Conservation (phyloP, 2,113 vertebrate genomes). For the Nycticebus coucang region DNA sequence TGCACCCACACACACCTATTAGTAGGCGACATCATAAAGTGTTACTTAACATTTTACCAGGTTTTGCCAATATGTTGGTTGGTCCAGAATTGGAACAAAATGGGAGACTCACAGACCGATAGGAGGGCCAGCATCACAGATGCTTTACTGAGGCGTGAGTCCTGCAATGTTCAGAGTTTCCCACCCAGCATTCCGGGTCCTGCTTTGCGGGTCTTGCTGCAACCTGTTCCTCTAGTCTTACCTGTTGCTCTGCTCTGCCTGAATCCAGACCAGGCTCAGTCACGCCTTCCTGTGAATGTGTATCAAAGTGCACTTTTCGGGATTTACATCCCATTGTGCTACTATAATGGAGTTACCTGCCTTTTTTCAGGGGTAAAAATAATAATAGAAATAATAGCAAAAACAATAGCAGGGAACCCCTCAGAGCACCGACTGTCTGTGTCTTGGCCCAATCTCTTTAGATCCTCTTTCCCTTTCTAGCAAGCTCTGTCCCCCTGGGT, state of each 20-base stretch:
- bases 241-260: slow-evolving; percentile 20
- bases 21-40: fast-evolving
- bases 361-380: neutral
- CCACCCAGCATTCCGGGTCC: neutral
- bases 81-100: neutral
- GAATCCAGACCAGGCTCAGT: neutral
- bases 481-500: fast-evolving
- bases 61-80: neutral
- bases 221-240: slow-evolving; percentile 58
- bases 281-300: neutral
- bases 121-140: neutral
- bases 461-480: neutral
- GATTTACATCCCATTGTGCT: neutral
- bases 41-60: neutral
- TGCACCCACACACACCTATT: neutral
- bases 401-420: neutral
- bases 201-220: neutral
- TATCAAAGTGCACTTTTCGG: neutral
- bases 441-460: neutral
- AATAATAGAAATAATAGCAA: neutral
- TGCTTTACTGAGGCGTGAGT: neutral
- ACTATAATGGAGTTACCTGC: neutral
- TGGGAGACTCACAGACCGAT: too few species aligned
- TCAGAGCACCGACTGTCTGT: fast-evolving
- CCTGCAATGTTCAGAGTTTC: neutral